Evolutionary conservation across 1,140 invertebrate species (phyloP).

Genomic region (Dinoponera quadriceps): DNA sequence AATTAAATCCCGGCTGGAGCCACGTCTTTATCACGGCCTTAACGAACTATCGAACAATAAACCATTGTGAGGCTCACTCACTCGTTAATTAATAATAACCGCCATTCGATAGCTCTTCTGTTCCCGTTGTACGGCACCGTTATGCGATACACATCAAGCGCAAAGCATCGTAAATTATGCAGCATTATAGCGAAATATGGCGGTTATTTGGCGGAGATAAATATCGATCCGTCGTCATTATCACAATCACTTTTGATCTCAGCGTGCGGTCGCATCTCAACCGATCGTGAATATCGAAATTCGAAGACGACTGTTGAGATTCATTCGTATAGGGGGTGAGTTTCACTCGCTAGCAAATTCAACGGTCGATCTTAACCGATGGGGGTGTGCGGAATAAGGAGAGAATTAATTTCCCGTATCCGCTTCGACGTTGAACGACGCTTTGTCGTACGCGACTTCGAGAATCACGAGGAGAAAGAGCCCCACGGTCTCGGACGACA

Average conservation of each 20-base stretch:
- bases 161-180: constrained; percentile 16
- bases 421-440: too few relatives aligned
- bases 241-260: constrained; percentile 28
- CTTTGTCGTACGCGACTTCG: not conserved
- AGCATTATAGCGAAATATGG: constrained; percentile 31
- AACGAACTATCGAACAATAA: constrained; percentile 8
- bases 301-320: not conserved
- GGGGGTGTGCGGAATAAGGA: too few relatives aligned
- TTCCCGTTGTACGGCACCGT: not conserved
- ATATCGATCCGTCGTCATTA: constrained; percentile 28
- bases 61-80: constrained; percentile 21
- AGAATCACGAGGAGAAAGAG: too few relatives aligned
- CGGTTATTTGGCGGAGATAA: constrained; percentile 30
- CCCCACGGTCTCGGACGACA: too few relatives aligned
- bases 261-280: not conserved
- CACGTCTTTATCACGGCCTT: not conserved
- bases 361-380: too few relatives aligned
- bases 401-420: too few relatives aligned
- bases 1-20: not conserved
- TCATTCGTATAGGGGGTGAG: too few relatives aligned
- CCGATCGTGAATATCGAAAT: not conserved
- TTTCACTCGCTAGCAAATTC: too few relatives aligned
- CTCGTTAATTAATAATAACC: constrained; percentile 49
- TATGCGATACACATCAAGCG: constrained; percentile 20
- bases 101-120: constrained; percentile 24